Conservation (phyloP, 2,797 vertebrate genomes). For the Enteromius afrohamiltoni region DNA sequence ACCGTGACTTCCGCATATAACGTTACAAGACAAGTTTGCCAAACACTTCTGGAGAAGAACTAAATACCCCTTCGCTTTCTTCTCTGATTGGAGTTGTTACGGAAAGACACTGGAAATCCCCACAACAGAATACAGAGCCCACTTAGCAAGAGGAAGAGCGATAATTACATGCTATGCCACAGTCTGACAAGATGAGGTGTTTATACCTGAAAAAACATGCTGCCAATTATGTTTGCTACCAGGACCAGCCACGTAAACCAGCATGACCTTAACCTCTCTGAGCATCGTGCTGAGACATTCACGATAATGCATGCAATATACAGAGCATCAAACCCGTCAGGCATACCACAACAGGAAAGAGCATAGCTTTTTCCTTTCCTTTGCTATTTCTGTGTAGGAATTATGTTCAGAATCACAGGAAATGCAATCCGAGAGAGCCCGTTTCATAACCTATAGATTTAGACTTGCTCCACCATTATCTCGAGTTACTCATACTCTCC, state of each 20-base stretch:
- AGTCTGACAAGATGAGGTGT: constrained; percentile 52
- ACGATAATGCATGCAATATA: background rate
- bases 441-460: constrained; percentile 38
- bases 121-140: constrained; percentile 36
- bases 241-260: constrained; percentile 44
- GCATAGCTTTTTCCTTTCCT: background rate
- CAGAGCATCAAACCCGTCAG: constrained; percentile 11
- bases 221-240: constrained; percentile 51
- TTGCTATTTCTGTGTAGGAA: constrained; percentile 4
- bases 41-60: constrained; percentile 13
- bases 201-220: constrained; percentile 47
- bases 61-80: background rate
- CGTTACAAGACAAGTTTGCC: constrained; percentile 10
- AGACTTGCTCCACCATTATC: constrained; percentile 26
- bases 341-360: constrained; percentile 18
- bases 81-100: constrained; percentile 28
- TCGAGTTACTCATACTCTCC: constrained; percentile 5
- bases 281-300: background rate
- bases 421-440: background rate
- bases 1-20: background rate
- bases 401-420: background rate
- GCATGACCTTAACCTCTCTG: constrained; percentile 19
- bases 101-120: constrained; percentile 55
- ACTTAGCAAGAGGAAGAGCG: constrained; percentile 25
- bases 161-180: constrained; percentile 57